phyloP scores from a whole-genome alignment of 2,888 invertebrate species.

The Bellardia pandia region DNA sequence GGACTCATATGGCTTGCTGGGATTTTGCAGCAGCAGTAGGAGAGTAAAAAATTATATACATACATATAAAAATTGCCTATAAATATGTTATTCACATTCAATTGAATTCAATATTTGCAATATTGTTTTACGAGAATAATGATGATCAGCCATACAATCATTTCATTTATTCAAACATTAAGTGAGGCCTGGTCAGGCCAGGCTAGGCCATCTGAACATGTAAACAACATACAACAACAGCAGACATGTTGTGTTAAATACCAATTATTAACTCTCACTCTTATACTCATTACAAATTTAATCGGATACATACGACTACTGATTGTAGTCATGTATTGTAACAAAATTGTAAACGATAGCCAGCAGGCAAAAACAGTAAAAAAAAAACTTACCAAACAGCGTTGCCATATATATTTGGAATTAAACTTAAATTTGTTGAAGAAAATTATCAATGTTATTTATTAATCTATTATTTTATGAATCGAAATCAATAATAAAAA shows the following conservation, averaged over 20 bases:
- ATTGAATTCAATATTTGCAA: conserved; percentile 59
- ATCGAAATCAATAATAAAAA: no score
- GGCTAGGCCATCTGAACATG: not conserved
- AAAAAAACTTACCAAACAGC: conserved; percentile 19
- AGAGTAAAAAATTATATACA: not conserved
- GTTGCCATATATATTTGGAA: no score
- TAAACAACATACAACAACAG: not conserved
- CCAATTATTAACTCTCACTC: conserved; percentile 69
- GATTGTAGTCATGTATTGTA: conserved; percentile 30
- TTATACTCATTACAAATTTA: conserved; percentile 62
- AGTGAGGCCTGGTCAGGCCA: not conserved
- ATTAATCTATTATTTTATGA: no score
- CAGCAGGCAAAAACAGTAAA: conserved; percentile 5
- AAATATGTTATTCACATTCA: conserved; percentile 36
- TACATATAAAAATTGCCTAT: conserved; percentile 8
- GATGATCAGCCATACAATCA: conserved; percentile 26
- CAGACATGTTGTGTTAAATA: conserved; percentile 70
- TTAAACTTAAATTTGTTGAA: no score
- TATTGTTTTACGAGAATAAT: conserved; percentile 38
- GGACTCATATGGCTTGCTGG: no score
- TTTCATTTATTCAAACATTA: conserved; percentile 16
- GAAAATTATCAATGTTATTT: no score
- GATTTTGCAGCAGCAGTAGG: not conserved
- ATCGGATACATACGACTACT: conserved; percentile 41
- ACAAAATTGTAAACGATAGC: conserved; percentile 51